These are phyloP conservation scores for Euplagia quadripunctaria DNA, from an alignment of 2,888 invertebrate species.

Conservation along the genomic window DNA sequence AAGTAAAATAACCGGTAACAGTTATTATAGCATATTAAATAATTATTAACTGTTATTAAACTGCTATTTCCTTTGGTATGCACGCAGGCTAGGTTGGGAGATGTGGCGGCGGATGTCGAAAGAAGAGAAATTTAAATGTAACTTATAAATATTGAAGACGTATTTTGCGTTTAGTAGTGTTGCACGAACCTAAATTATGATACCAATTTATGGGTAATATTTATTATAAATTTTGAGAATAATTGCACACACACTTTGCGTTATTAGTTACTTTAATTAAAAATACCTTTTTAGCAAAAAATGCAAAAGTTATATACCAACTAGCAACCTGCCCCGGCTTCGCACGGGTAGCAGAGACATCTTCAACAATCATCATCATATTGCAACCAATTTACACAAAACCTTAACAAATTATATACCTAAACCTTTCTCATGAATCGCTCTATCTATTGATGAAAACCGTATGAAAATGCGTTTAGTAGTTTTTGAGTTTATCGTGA, in stretches of 20 bases:
- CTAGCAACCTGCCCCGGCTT: too few relatives aligned
- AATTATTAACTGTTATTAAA: conserved; percentile 46
- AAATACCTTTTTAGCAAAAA: too few relatives aligned
- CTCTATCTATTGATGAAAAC: too few relatives aligned
- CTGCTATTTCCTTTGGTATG: conserved; percentile 49
- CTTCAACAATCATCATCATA: too few relatives aligned
- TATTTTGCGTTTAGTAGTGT: conserved; percentile 13
- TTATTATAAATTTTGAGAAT: neutral
- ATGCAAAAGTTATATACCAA: too few relatives aligned
- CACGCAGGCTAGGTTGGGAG: conserved; percentile 18
- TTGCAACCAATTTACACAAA: too few relatives aligned
- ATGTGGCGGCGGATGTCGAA: conserved; percentile 18
- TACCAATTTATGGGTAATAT: neutral
- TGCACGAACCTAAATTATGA: conserved; percentile 3
- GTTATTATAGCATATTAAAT: conserved; percentile 46
- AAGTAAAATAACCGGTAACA: conserved; percentile 33
- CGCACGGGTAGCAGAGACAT: too few relatives aligned
- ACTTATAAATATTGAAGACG: neutral
- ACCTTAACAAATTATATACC: too few relatives aligned
- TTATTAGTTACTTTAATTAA: neutral
- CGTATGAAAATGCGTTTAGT: too few relatives aligned
- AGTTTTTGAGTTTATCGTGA: too few relatives aligned
- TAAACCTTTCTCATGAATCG: too few relatives aligned
- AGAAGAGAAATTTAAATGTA: conserved; percentile 8
- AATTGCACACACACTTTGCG: neutral